Base-by-base conservation (phyloP, 2,888 invertebrate species). In the Melolontha melolontha region DNA sequence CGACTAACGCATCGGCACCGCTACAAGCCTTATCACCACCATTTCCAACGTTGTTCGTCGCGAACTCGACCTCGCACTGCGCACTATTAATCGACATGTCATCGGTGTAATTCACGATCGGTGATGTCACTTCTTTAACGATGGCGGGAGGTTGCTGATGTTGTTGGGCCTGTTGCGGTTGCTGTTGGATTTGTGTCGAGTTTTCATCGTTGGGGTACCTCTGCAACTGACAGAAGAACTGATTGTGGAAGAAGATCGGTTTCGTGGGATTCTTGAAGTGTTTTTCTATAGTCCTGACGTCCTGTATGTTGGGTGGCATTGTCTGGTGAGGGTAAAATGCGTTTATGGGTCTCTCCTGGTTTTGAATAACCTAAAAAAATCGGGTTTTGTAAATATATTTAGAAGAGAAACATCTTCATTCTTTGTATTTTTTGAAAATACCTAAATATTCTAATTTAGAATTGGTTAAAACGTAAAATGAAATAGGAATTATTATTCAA, bases 271-370 rank as follows among this genome's bases (percentile, higher is more conserved):
- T 77, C 59, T 82, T 80, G 68, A 84, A 83, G 70, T 85, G 85
- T 72, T 86, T 85, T 67, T 86, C 86, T 63, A 86, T 84, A 54
- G 85, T 84, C 69, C 84, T 84, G 41, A 86, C 86, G 72, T 86
- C 82, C n/a, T 80, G 79, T 50, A 83, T 82, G 70, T 83, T 75
- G 47, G 79, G 78, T 10, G 82, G 82, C 74, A 83, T 73, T 68
- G 74, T 73, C 64, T 81, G 79, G 57, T 75, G 70, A 47, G 40
- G 47, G 57, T 71, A 72, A 10, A 64, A 47, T 5, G 57, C 34
- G 29, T 55, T 52, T 40, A 64, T 29, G 6, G 74, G 68, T 76
- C 79, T 70, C 71, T 77, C 70, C 64, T 75, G 52, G 74, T 69
- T 68, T 29, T 69, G 71, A 22, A 72, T 63, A n/a, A 70, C 69